Evolutionary conservation across 2,888 invertebrate genomes (phyloP).

Genomic region (Heliconius sara): DNA sequence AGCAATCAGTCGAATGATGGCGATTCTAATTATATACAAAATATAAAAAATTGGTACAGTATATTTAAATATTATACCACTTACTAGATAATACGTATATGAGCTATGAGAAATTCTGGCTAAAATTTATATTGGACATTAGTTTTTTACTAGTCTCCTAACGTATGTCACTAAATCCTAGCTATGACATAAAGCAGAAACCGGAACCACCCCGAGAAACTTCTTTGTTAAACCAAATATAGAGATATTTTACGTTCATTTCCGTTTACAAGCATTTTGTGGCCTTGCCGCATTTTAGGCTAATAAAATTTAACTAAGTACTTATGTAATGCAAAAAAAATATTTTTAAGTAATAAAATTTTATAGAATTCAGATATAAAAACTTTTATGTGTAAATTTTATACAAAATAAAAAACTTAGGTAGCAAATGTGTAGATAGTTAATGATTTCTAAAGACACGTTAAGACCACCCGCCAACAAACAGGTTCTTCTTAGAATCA

Average conservation of each 20-base stretch:
- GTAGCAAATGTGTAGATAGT: constrained; percentile 7
- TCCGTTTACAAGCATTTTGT: not conserved
- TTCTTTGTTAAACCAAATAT: not conserved
- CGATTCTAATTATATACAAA: not conserved
- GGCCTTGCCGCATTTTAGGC: not conserved
- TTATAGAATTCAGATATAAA: not conserved
- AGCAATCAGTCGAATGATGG: not conserved
- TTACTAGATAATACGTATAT: too few species aligned
- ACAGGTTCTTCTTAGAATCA: constrained; percentile 44
- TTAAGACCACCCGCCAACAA: constrained; percentile 36
- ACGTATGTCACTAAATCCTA: too few species aligned
- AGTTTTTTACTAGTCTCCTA: too few species aligned
- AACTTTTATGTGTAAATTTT: not conserved
- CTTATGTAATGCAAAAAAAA: not conserved
- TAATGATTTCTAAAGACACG: constrained; percentile 19
- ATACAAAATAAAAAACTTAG: constrained; percentile 7
- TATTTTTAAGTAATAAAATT: not conserved
- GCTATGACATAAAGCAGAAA: too few species aligned
- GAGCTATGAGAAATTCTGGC: too few species aligned
- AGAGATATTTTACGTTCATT: not conserved
- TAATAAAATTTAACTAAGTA: not conserved
- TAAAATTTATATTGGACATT: too few species aligned
- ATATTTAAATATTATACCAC: not conserved
- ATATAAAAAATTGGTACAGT: not conserved
- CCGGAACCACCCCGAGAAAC: too few species aligned